Base-by-base conservation (phyloP, 2,888 invertebrate species). In the Eupithecia subumbrata region DNA sequence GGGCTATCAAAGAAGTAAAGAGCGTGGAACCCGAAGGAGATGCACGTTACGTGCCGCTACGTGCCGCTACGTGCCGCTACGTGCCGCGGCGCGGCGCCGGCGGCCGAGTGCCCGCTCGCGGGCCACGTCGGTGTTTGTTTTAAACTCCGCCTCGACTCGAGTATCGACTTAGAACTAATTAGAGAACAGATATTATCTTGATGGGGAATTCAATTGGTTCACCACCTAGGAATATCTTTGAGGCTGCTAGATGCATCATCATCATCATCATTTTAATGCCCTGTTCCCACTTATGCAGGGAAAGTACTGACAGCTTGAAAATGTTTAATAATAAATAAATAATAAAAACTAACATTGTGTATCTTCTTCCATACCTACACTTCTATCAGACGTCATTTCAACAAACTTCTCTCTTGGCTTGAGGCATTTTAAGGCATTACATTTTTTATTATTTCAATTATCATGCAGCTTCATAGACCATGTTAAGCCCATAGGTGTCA, bases 101-200 rank as follows among this genome's bases (percentile, higher is more conserved):
- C 40, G n/a, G 22, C 40, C 1, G 22, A 40, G n/a, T 22, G 67
- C 66, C 16, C 11, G 34, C n/a, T 5, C 34, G 66, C 37, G 18
- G 4, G n/a, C n/a, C n/a, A n/a, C n/a, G n/a, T n/a, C n/a, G n/a
- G 7, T 43, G 67, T 67, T 67, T 67, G 67, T 67, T 43, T 52
- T 14, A 43, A 43, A 67, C 30, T 30, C 30, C 30, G 30, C 67
- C 43, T 22, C n/a, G 67, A 25, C 22, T 22, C 22, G 40, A 43
- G 43, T 67, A 67, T 67, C 67, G 67, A 43, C n/a, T 5, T n/a
- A n/a, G 0, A 43, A 43, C 67, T 67, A 22, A 67, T 67, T 67
- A 67, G 2, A 67, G 2, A 67, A 37, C 40, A 8, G 37, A 67
- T 67, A 40, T 67, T 43, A 67, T 43, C 40, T 37, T 7, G 11